Evolutionary conservation across 2,113 vertebrate species (phyloP), one percentile per base, ranked within the genome.

Genomic region (Aix galericulata): DNA sequence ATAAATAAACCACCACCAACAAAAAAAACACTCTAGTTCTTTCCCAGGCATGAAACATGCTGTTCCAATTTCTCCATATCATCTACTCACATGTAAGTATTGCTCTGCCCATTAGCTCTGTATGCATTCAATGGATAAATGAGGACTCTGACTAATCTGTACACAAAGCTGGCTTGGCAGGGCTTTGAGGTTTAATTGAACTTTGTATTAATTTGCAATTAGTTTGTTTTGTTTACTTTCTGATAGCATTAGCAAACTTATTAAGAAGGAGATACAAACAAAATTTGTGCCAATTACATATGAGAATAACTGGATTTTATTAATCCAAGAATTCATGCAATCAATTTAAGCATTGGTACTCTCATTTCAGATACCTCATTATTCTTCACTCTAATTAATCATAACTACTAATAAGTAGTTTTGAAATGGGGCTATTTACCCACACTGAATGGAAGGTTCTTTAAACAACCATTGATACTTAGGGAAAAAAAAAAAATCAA

Each of bases 221-320:
- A 89, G 36, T 86, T 93, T 95, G 72, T 55, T 97, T 96, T 97
- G 81, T 97, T 98, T 98, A 94, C 56, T 95, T 97, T 97, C 82
- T 94, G 86, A 91, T 91, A 86, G 86, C 64, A 97, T 98, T 97
- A 97, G 76, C 66, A 92, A 97, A 94, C 60, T 92, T 96, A 96
- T 95, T 96, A 95, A 94, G 97, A 96, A 93, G 50, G 50, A 82
- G 69, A 96, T 95, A 94, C 92, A 97, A 97, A 97, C 95, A 97
- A 97, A 97, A 80, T 94, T 93, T 93, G 44, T 90, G 83, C 87
- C 88, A 95, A 96, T 97, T 97, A 97, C 93, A 94, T 95, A 84
- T 71, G 72, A 97, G 94, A 97, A 97, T 97, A 97, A 97, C 97
- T 97, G 89, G 83, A 95, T 97, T 96, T 97, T 97, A 97, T 97